phyloP scores from a whole-genome alignment of 2,113 vertebrate genomes.

The Alexandromys fortis region DNA sequence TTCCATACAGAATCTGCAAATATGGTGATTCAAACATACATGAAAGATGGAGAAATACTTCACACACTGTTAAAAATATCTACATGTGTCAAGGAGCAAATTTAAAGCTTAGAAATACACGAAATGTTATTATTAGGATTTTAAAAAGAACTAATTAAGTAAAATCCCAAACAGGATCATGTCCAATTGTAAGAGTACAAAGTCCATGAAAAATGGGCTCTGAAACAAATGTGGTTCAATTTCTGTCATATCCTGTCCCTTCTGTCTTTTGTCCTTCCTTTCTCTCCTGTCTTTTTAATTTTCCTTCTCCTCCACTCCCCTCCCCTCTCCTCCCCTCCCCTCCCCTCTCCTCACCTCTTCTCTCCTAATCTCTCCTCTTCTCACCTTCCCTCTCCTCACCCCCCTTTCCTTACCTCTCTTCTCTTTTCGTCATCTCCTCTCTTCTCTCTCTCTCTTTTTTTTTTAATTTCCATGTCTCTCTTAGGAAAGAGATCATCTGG shows the following conservation, averaged over 20 bases:
- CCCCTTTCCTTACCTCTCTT: neutral
- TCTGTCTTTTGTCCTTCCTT: neutral
- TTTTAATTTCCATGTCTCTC: neutral
- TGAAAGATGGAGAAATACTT: neutral
- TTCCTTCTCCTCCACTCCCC: rapidly evolving
- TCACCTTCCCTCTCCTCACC: too few species aligned
- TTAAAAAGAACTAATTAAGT: neutral
- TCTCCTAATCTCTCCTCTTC: neutral
- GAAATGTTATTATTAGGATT: neutral
- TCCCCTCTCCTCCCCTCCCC: rapidly evolving
- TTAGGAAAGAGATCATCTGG: neutral
- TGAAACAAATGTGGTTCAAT: neutral
- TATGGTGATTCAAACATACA: rapidly evolving
- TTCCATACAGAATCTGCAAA: neutral
- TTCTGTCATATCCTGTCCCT: neutral
- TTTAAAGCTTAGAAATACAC: neutral
- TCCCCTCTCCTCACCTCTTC: rapidly evolving
- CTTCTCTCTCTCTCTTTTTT: neutral
- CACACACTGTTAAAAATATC: neutral
- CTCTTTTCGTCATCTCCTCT: too few species aligned
- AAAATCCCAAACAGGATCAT: neutral
- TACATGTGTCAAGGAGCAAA: neutral
- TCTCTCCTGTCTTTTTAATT: neutral
- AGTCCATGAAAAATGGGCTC: neutral
- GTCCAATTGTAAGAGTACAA: neutral